Base-by-base conservation (phyloP, 2,113 vertebrate genomes). In the Oryzias melastigma region DNA sequence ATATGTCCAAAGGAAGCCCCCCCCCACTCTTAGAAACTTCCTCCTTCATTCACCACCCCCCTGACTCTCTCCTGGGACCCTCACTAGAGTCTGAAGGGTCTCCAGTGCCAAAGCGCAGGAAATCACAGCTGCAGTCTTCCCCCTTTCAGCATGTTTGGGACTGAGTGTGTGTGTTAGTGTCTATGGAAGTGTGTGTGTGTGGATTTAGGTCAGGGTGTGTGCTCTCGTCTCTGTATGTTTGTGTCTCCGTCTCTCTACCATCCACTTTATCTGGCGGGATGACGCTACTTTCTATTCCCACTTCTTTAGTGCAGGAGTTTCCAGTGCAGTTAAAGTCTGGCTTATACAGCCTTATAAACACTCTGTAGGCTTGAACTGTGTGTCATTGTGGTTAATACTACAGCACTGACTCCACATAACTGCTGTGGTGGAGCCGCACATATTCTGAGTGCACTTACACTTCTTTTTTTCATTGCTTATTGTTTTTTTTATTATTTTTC, bases 91-190 rank as follows among this genome's bases (percentile, higher is more conserved):
- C 81, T 79, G 66, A 78, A 56, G 68, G 76, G 65, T 87, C 78
- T 75, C 66, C 45, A 54, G 52, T 71, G 77, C 76, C 59, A 80
- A 66, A 69, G 82, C 66, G 78, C 86, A 85, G 86, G 86, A 87
- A 88, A 75, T 82, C 77, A 75, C 84, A 88, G 86, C 86, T 88
- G 86, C 73, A 74, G 81, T 82, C 77, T 71, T 81, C 80, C 75
- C 75, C 77, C 81, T 79, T 81, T 78, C 35, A 52, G 54, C 63
- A 59, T 65, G 52, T 27, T 59, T 51, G 55, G 62, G 59, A 24
- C 59, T 22, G 22, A 63, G 41, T 71, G 47, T 69, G 51, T 62
- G 60, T 82, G 61, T 73, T 40, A 60, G 55, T 55, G 57, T 65
- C 2, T 74, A 42, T 12, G 35, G 8, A 35, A 68, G 61, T 42